Base-by-base conservation (phyloP, 2,113 vertebrate species). In the Noturus placidus region DNA sequence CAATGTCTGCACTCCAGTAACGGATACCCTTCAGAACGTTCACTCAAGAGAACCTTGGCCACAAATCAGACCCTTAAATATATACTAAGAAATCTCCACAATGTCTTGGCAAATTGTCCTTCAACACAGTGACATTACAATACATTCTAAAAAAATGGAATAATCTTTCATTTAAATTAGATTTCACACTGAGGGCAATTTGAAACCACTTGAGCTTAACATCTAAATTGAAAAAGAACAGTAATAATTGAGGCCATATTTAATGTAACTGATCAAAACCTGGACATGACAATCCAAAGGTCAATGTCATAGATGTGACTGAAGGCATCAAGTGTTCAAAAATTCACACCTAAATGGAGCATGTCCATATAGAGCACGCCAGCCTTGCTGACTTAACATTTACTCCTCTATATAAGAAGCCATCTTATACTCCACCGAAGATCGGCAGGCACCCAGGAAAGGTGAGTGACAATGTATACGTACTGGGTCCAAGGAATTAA, bases 361-460 rank as follows among this genome's bases (percentile, higher is more conserved):
- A 89, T 94, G 93, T 87, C 94, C 94, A 93, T 89, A 95, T 93
- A 63, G 82, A 93, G 94, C 90, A 67, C 56, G 80, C 83, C 86
- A 38, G 38, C 89, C 91, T 82, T 92, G 89, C 79, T 59, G 91
- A 91, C 88, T 81, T 86, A 88, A 86, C 89, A 89, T 70, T 91
- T 88, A 90, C 72, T 74, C 90, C 89, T 87, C 89, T 93, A 93
- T 95, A 95, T 93, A 95, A 94, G 91, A 91, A 59, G 81, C 70
- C 8, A 79, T 87, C 46, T 59, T 82, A 86, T 87, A 65, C 85
- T 87, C 27, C 19, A 38, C 82, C 56, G 27, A 87, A 91, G 88
- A 93, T 92, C 90, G 82, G 91, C 30, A 81, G 91, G 90, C 93
- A 88, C 67, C 89, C 87, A 87, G 81, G 82, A 61, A 85, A 93